Conservation (phyloP, 1,140 invertebrate genomes). For the Stegodyphus dumicola region DNA sequence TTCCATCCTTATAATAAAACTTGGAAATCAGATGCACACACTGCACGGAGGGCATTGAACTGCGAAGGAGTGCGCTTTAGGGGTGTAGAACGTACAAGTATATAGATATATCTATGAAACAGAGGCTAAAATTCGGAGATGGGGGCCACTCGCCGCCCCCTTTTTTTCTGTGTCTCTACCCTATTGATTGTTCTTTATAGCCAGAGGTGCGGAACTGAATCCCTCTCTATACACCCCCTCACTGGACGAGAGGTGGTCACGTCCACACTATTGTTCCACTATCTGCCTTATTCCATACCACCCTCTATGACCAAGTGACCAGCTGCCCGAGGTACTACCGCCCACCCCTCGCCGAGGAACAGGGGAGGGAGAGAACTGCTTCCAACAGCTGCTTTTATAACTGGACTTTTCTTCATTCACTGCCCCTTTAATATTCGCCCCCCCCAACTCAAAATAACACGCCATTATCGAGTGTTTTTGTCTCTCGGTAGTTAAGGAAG, state of each 20-base stretch:
- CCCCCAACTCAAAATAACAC: constrained; percentile 21
- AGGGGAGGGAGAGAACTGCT: not conserved
- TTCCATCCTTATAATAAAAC: constrained; percentile 20
- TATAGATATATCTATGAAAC: not conserved
- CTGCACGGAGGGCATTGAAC: constrained; percentile 35
- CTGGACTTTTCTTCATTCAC: constrained; percentile 15
- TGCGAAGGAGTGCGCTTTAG: constrained; percentile 15
- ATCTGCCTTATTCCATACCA: not conserved
- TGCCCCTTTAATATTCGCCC: not conserved
- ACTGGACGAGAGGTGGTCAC: not conserved
- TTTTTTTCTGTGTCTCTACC: not conserved
- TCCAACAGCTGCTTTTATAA: constrained; percentile 26
- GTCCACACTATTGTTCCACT: not conserved
- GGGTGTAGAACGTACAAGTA: not conserved
- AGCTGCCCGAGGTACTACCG: not conserved
- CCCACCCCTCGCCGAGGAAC: not conserved
- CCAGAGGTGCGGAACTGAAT: not conserved
- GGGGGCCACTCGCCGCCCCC: not conserved
- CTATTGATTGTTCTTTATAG: constrained; percentile 11
- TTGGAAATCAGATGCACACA: constrained; percentile 36
- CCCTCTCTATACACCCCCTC: not conserved
- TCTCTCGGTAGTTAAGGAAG: constrained; percentile 11
- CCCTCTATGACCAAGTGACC: constrained; percentile 26
- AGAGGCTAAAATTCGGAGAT: not conserved
- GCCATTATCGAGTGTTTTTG: constrained; percentile 38